Percentiles rank a stretch among this genome's conserved stretches.
phyloP scores from a whole-genome alignment of 2,888 invertebrate species.

The Stegophylla sp. region DNA sequence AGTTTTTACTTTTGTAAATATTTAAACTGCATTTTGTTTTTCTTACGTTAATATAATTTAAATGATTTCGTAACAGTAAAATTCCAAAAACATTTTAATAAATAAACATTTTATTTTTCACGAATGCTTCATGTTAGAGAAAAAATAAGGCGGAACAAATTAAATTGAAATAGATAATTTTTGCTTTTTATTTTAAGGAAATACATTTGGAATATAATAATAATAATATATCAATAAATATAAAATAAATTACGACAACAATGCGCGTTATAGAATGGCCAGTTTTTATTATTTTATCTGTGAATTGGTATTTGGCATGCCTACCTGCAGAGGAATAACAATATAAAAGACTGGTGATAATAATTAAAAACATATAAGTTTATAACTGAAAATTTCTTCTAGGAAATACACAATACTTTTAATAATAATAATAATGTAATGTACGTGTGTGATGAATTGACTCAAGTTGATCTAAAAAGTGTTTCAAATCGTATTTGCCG shows the following conservation, averaged over 20 bases:
- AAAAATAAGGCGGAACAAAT: neutral
- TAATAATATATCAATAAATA: neutral
- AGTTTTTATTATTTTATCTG: neutral
- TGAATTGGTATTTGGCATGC: neutral
- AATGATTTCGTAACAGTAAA: neutral
- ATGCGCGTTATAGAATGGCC: neutral
- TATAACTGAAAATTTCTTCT: constrained; percentile 5
- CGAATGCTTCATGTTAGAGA: neutral
- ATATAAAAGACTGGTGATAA: neutral
- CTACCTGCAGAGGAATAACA: neutral
- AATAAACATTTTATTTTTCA: neutral
- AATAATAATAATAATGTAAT: constrained; percentile 24
- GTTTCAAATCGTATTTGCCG: constrained; percentile 51
- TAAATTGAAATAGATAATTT: neutral
- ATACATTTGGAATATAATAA: neutral
- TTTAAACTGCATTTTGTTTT: neutral
- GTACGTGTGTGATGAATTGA: constrained; percentile 49
- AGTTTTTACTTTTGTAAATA: neutral
- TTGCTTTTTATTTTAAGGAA: neutral
- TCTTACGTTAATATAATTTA: neutral
- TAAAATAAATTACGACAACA: neutral
- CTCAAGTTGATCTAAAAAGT: constrained; percentile 50
- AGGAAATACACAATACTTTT: constrained; percentile 33
- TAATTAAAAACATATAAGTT: constrained; percentile 7
- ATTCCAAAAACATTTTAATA: neutral